These are phyloP conservation scores for Bugula neritina DNA, from an alignment of 2,888 invertebrate genomes.

Conservation along the genomic window DNA sequence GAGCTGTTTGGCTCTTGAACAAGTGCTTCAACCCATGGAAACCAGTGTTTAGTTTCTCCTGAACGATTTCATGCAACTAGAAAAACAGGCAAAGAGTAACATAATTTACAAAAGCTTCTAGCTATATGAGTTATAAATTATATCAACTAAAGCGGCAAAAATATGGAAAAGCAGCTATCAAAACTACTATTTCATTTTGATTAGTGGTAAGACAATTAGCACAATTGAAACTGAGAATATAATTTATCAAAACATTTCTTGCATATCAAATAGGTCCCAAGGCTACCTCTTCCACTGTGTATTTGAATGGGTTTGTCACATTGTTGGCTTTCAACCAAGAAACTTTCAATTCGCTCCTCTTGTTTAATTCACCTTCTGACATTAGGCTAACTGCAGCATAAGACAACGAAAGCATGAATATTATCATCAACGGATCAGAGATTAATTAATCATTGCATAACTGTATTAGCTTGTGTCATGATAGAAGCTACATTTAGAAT, in stretches of 20 bases:
- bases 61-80: conserved; percentile 36
- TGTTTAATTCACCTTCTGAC: neutral
- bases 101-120: no score
- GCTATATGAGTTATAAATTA: no score
- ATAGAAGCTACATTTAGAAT: no score
- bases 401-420: no score
- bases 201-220: no score
- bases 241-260: no score
- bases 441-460: no score
- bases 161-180: neutral
- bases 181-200: no score
- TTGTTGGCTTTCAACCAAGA: conserved; percentile 24
- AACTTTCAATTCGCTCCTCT: neutral
- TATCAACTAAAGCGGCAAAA: neutral
- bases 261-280: no score
- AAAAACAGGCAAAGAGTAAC: neutral
- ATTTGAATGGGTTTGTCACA: conserved; percentile 16
- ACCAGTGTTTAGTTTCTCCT: conserved; percentile 39
- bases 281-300: conserved; percentile 26
- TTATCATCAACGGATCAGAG: no score
- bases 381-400: neutral
- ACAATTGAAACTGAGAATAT: no score
- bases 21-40: conserved; percentile 40
- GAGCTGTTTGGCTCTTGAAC: conserved; percentile 40
- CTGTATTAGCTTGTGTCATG: no score